Evolutionary conservation across 2,888 invertebrate genomes (phyloP), one percentile per base, ranked within the genome.

Genomic region (Lasioglossum figueresi): DNA sequence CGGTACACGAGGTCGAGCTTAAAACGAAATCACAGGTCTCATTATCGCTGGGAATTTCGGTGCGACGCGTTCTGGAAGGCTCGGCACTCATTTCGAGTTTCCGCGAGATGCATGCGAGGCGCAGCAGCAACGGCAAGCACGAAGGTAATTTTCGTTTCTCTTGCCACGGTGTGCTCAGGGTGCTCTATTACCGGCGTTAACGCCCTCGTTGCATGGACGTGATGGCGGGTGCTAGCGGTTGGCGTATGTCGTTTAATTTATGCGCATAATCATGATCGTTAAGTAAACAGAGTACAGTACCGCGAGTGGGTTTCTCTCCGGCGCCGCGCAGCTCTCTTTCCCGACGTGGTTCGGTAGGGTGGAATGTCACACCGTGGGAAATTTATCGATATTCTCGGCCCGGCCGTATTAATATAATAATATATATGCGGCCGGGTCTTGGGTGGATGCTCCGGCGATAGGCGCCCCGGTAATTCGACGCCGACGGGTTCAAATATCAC

Each of bases 141-240:
- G 71, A 31, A 56, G 85, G 77, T 68, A 85, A 85, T 85, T 77
- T 85, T 86, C 86, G 76, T 74, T 40, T 56, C 70, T 52, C 76
- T 79, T 79, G 80, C 52, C n/a, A 52, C 52, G 52, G 52, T 79
- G 74, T 76, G 71, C 76, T 85, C 79, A 82, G 82, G 79, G 48
- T 79, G 76, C 79, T 83, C 83, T 87, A 83, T 87, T 80, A 78
- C 77, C 66, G 48, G 45, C 77, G 85, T 86, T 87, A 82, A 85
- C 80, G 76, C 77, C 81, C 76, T 86, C 81, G 81, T 85, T 71
- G 85, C 79, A 82, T 81, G 73, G 85, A 63, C 56, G 81, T 71
- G 86, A 85, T 76, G 68, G 37, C 45, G 56, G 63, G 16, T 37
- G 66, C 34, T 31, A 68, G 66, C 34, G 66, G 66, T 31, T 31